phyloP scores from a whole-genome alignment of 1,140 invertebrate genomes.

The Lasaia peninsularis region DNA sequence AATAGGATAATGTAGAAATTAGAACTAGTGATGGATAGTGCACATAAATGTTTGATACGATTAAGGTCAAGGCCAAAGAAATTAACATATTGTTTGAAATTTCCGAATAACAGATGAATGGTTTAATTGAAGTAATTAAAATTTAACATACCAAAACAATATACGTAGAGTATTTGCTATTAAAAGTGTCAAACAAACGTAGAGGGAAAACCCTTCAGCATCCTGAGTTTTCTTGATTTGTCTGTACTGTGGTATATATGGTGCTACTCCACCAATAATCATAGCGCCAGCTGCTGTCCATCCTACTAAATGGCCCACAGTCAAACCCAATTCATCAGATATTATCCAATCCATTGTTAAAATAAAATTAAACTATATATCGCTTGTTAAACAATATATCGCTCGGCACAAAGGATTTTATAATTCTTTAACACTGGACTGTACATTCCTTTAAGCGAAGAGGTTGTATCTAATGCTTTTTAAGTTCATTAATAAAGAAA shows the following conservation, averaged over 20 bases:
- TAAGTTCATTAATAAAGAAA: no score
- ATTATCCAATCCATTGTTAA: constrained; percentile 83
- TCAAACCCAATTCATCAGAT: constrained; percentile 82
- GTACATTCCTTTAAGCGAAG: background rate
- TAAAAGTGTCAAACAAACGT: constrained; percentile 95
- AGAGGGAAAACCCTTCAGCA: constrained; percentile 96
- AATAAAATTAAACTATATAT: background rate
- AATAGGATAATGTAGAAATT: no score
- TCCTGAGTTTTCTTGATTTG: constrained; percentile 94
- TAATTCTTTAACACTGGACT: background rate
- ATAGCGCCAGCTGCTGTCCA: constrained; percentile 88
- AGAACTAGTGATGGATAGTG: no score
- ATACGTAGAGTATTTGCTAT: constrained; percentile 98
- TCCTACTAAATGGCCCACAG: constrained; percentile 81
- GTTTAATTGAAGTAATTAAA: background rate
- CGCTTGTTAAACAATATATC: no score
- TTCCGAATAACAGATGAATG: background rate
- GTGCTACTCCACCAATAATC: constrained; percentile 93
- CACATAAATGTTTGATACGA: no score
- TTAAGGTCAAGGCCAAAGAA: no score
- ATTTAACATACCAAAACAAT: constrained; percentile 93
- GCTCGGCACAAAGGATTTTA: background rate
- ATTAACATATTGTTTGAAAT: no score
- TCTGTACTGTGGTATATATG: constrained; percentile 94
- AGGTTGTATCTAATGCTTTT: no score